phyloP scores from a whole-genome alignment of 1,140 invertebrate genomes.

The Nephila pilipes region DNA sequence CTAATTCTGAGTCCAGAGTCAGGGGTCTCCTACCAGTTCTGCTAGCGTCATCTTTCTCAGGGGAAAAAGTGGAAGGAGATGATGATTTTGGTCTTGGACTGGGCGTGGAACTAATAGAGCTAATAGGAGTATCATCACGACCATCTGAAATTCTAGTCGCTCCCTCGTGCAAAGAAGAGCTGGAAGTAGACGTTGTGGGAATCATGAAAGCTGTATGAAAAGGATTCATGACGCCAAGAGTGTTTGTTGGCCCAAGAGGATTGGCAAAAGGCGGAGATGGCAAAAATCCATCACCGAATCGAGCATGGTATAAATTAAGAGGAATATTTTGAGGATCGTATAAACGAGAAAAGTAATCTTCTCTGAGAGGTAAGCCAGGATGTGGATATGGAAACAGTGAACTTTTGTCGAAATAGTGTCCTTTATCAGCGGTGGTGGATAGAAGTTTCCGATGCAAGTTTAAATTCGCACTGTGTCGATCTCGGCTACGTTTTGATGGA shows the following conservation, averaged over 20 bases:
- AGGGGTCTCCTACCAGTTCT: conserved; percentile 23
- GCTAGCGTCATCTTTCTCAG: conserved; percentile 66
- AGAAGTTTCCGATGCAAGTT: conserved; percentile 94
- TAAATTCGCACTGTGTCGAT: conserved; percentile 94
- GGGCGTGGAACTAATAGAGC: conserved; percentile 72
- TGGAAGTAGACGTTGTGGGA: conserved; percentile 55
- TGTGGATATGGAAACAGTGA: conserved; percentile 81
- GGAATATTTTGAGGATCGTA: conserved; percentile 86
- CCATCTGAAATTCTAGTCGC: conserved; percentile 63
- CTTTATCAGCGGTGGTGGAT: conserved; percentile 85
- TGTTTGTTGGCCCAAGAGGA: conserved; percentile 44
- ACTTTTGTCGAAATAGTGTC: conserved; percentile 80
- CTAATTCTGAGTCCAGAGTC: conserved; percentile 54
- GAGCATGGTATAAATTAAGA: conserved; percentile 82
- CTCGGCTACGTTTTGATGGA: conserved; percentile 95
- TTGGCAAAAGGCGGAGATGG: conserved; percentile 79
- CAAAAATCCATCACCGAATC: conserved; percentile 81
- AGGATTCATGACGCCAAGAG: conserved; percentile 60
- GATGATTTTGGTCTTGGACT: conserved; percentile 72
- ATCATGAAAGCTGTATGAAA: conserved; percentile 76
- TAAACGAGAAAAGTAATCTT: conserved; percentile 91
- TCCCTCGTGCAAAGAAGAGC: conserved; percentile 63
- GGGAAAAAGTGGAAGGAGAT: conserved; percentile 58
- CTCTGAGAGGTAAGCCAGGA: conserved; percentile 84
- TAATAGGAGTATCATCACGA: conserved; percentile 67